Base-by-base conservation (phyloP, 2,888 invertebrate genomes). In the Ferrisia virgata region DNA sequence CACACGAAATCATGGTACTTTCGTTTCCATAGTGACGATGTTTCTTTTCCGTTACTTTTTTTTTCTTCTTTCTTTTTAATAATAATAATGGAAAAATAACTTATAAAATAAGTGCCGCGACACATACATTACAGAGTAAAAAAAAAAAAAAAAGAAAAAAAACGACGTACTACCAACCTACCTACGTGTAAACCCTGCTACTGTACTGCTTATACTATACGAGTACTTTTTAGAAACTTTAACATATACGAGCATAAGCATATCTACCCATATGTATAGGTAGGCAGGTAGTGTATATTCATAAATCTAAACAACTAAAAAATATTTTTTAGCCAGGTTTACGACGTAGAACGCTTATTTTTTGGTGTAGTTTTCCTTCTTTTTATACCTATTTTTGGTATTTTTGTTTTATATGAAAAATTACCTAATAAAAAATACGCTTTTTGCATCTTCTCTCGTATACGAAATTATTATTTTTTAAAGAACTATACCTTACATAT, bases 11-110 rank as follows among this genome's bases (percentile, higher is more conserved):
- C 72, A 9, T 76, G 64, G 72, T 76, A 76, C 72, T 33, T 36
- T 76, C 72, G 72, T 76, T 76, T 28, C 72, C 36, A 76, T 76
- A 76, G 72, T 76, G 72, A 76, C 72, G 72, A 36, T 76, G 72
- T 76, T 76, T 76, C 53, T 53, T 47, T 47, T 47, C 11, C 47
- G n/a, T n/a, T n/a, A n/a, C n/a, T n/a, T 47, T 58, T 9, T 43
- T 58, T 58, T 58, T 58, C 28, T 28, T 64, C 9, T n/a, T 64
- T 43, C 4, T 15, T 64, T 28, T 28, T 76, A 76, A 76, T 76
- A 76, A 76, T 76, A 76, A 76, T 76, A 76, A 76, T 76, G 72
- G 72, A 76, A 76, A 76, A 76, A 76, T 76, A 76, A 76, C 72
- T 76, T 76, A 76, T 76, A 76, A 76, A 76, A 76, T 76, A 76